Evolutionary conservation across 2,113 vertebrate species (phyloP).

Genomic region (Anoplopoma fimbria): DNA sequence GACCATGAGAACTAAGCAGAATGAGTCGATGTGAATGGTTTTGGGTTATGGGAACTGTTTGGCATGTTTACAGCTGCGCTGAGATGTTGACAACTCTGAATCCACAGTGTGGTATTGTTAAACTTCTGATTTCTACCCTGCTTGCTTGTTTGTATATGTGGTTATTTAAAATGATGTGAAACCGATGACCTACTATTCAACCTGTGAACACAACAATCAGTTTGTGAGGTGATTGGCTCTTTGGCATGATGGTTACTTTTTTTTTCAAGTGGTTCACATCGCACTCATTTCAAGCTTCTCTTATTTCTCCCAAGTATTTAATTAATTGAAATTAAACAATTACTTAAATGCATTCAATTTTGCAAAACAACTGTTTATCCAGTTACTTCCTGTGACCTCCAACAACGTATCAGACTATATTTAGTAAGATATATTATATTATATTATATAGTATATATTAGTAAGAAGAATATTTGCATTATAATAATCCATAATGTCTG

Average conservation of each 20-base stretch:
- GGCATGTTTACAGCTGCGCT: not conserved
- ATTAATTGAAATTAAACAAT: not conserved
- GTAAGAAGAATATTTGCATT: not conserved
- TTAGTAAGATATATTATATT: not conserved
- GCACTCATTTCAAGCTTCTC: not conserved
- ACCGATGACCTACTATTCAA: constrained; percentile 50
- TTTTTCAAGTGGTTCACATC: not conserved
- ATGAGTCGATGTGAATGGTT: not conserved
- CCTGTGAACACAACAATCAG: not conserved
- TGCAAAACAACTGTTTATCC: no score
- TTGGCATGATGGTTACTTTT: not conserved
- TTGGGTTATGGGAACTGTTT: constrained; percentile 32
- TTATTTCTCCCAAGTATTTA: not conserved
- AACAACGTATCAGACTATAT: no score
- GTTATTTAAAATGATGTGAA: constrained; percentile 55
- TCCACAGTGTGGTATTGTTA: constrained; percentile 38
- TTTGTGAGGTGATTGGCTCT: not conserved
- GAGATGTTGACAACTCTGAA: constrained; percentile 24
- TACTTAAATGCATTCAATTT: not conserved
- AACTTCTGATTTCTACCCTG: not conserved
- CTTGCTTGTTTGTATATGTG: constrained; percentile 49
- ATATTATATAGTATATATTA: not conserved
- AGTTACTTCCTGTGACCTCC: not conserved
- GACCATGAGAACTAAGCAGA: constrained; percentile 14
- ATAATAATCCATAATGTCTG: not conserved